Percentiles rank a stretch among this genome's conserved stretches.
phyloP scores from a whole-genome alignment of 2,113 vertebrate species.

The Ginglymostoma cirratum region DNA sequence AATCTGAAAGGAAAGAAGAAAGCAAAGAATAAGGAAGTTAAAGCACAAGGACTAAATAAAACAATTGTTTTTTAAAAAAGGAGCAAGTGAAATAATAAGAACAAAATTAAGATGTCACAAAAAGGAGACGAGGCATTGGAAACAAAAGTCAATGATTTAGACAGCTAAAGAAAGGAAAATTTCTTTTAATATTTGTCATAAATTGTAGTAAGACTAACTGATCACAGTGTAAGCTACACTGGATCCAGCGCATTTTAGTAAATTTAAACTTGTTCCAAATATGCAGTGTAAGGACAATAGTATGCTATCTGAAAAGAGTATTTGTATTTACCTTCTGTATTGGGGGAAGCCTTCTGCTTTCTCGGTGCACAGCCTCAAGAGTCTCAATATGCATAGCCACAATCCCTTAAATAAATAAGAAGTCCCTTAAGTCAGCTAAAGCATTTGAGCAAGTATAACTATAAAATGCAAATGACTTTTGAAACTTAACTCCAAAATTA shows the following conservation, averaged over 20 bases:
- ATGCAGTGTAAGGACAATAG: too few relatives aligned
- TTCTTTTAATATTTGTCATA: not conserved
- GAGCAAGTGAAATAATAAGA: slow-evolving; percentile 3
- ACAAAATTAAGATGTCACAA: slow-evolving; percentile 1
- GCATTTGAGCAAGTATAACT: not conserved
- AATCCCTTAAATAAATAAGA: slow-evolving; percentile 66
- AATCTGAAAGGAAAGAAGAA: slow-evolving; percentile 37
- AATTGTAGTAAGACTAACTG: not conserved
- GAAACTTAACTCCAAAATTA: not conserved
- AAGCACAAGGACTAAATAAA: slow-evolving; percentile 12
- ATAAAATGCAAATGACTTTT: not conserved
- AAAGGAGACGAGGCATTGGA: not conserved
- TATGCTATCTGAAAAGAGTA: not conserved
- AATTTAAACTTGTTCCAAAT: not conserved
- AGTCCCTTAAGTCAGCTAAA: slow-evolving; percentile 15
- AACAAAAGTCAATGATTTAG: not conserved
- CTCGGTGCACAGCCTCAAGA: slow-evolving; percentile 86
- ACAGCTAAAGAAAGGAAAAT: not conserved
- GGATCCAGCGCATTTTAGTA: not conserved
- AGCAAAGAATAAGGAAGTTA: slow-evolving; percentile 29
- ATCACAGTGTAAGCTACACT: not conserved
- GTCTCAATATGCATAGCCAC: slow-evolving; percentile 97
- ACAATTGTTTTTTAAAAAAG: not conserved
- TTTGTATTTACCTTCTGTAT: slow-evolving; percentile 82
- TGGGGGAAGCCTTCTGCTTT: slow-evolving; percentile 89